Evolutionary conservation across 2,113 vertebrate species (phyloP), one percentile per base, ranked within the genome.

Genomic region (Neolamprologus toae): DNA sequence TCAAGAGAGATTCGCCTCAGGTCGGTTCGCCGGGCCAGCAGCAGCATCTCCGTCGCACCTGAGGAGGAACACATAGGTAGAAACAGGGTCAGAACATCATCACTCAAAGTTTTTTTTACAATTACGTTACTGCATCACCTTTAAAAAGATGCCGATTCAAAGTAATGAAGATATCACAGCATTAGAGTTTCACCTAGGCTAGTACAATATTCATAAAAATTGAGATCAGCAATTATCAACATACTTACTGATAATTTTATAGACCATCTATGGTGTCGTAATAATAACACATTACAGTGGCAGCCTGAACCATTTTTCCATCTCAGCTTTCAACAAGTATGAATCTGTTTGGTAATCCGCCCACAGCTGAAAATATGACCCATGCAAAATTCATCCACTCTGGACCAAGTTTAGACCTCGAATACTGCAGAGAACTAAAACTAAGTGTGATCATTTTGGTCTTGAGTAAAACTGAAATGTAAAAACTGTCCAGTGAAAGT

Each of bases 1-100:
- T 99, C 99, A 92, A 99, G 95, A 13, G 99, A 99, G 93, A 99
- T 99, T 4, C 97, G 96, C 5, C 99, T 96, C 91, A 99, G 92
- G 90, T 99, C 98, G 0, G 98, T 99, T 3, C 99, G 96, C 26
- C 98, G 97, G 0, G 98, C 98, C 68, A 99, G 94, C 21, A 99
- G 97, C 85, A 99, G 91, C 90, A 99, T 95, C 66, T 98, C 97
- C 0, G 97, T 97, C 12, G 98, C 97, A 89, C 98, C 99, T 99
- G 94, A 76, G 84, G 85, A 33, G 26, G 13, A 78, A 76, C 71
- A 76, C 14, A 76, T 28, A 76, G 54, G 80, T 10, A 4, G 21
- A 33, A 12, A 12, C 54, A 10, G 5, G 49, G 59, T 71, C 42
- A 31, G 42, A 49, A 49, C 73, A n/a, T 51, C 26, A 31, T 31